phyloP scores from a whole-genome alignment of 2,797 vertebrate species.

The Sebastes miniatus region DNA sequence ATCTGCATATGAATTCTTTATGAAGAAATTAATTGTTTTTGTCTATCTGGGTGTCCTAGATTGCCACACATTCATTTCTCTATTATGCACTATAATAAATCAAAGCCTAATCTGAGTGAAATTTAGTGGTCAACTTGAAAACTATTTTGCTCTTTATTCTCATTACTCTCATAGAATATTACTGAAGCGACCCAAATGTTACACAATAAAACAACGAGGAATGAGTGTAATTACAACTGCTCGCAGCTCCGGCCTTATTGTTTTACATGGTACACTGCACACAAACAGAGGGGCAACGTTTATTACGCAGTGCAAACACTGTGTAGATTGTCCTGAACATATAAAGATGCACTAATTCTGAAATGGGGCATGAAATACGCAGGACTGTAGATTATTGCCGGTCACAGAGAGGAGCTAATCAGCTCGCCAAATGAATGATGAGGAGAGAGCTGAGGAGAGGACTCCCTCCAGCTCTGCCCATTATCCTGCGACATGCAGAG shows the following conservation, averaged over 20 bases:
- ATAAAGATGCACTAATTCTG: constrained; percentile 68
- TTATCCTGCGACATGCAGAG: constrained; percentile 62
- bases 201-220: constrained; percentile 42
- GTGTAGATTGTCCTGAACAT: constrained; percentile 48
- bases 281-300: constrained; percentile 46
- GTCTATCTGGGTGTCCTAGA: constrained; percentile 1
- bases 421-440: constrained; percentile 70
- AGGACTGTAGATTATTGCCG: constrained; percentile 59
- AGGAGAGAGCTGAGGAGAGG: constrained; percentile 52
- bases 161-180: constrained; percentile 23
- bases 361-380: constrained; percentile 78
- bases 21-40: constrained; percentile 54
- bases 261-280: constrained; percentile 64
- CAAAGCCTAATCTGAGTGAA: constrained; percentile 2
- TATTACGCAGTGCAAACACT: constrained; percentile 49
- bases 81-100: background rate
- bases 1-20: constrained; percentile 51
- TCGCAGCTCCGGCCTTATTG: constrained; percentile 45
- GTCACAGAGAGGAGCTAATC: constrained; percentile 72
- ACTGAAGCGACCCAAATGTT: constrained; percentile 38
- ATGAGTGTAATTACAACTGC: constrained; percentile 53
- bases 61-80: background rate
- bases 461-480: constrained; percentile 58
- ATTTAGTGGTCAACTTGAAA: background rate
- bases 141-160: background rate